Evolutionary conservation across 2,113 vertebrate genomes (phyloP).

Genomic region (Clupea harengus): DNA sequence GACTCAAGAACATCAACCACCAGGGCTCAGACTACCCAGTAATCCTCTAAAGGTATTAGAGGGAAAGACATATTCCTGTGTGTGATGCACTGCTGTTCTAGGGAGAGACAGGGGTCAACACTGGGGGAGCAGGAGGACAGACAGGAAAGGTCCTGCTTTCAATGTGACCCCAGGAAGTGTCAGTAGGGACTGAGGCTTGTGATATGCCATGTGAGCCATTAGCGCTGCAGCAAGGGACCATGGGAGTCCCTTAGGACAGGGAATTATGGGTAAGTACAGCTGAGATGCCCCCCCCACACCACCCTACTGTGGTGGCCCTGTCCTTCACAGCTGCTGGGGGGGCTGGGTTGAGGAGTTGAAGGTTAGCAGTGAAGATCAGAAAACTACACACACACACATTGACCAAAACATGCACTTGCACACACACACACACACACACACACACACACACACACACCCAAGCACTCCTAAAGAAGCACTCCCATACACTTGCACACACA

Average conservation of each 20-base stretch:
- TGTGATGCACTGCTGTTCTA: too few species aligned
- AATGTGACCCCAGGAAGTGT: conserved; percentile 38
- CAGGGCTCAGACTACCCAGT: too few species aligned
- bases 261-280: conserved; percentile 38
- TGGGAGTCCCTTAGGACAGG: conserved; percentile 29
- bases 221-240: conserved; percentile 27
- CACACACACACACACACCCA: too few species aligned
- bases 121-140: neutral
- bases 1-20: too few species aligned
- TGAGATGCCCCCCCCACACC: neutral
- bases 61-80: too few species aligned
- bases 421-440: neutral
- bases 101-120: too few species aligned
- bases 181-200: conserved; percentile 33
- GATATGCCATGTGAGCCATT: conserved; percentile 16
- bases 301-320: neutral
- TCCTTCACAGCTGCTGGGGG: conserved; percentile 29
- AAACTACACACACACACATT: too few species aligned
- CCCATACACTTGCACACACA: neutral
- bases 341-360: conserved; percentile 34
- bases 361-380: conserved; percentile 1
- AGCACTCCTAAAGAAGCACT: too few species aligned
- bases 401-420: too few species aligned
- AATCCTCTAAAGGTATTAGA: too few species aligned
- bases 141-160: conserved; percentile 22